phyloP scores from a whole-genome alignment of 2,888 invertebrate genomes.

The Galeruca laticollis region DNA sequence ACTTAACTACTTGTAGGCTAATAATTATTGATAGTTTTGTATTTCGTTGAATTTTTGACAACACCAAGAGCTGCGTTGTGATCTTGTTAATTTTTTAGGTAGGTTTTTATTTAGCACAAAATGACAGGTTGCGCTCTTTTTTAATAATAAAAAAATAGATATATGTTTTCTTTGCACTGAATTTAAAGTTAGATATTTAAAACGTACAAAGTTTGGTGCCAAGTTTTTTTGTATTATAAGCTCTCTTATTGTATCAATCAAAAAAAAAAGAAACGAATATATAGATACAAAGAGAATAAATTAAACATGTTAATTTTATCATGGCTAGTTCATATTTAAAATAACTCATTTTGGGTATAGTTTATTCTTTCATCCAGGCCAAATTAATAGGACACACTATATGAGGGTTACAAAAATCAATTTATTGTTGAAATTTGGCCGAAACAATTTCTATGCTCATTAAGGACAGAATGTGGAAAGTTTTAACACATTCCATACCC shows the following conservation, averaged over 20 bases:
- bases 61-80: slow-evolving; percentile 35
- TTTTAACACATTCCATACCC: too few relatives aligned
- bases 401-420: too few relatives aligned
- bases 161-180: background rate
- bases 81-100: slow-evolving; percentile 43
- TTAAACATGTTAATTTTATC: too few relatives aligned
- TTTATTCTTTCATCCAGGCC: too few relatives aligned
- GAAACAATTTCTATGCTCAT: too few relatives aligned
- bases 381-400: too few relatives aligned
- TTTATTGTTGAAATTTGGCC: too few relatives aligned
- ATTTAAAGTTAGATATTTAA: background rate
- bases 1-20: background rate
- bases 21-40: background rate
- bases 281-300: too few relatives aligned
- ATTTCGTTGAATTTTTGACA: slow-evolving; percentile 2
- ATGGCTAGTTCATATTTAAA: too few relatives aligned
- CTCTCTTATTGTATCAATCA: background rate
- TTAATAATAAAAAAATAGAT: slow-evolving; percentile 7
- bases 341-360: too few relatives aligned
- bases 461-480: too few relatives aligned
- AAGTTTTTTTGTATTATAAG: background rate
- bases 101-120: slow-evolving; percentile 34
- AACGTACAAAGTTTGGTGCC: slow-evolving; percentile 10
- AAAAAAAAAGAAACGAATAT: background rate
- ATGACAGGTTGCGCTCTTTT: slow-evolving; percentile 34